These are phyloP conservation scores for Cerceris ruficornis DNA, from an alignment of 2,888 invertebrate genomes.

Conservation along the genomic window DNA sequence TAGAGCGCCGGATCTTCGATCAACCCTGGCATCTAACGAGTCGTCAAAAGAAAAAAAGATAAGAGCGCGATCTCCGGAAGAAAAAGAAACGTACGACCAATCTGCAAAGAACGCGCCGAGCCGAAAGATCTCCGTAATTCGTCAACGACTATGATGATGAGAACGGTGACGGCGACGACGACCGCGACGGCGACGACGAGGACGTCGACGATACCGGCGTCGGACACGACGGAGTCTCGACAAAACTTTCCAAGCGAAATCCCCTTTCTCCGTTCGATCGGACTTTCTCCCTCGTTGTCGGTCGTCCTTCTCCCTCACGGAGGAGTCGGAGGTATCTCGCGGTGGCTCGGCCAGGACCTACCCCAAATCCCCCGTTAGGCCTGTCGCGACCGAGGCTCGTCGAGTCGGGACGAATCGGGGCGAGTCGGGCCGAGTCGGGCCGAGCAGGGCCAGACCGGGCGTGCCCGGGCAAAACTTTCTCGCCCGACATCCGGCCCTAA, in stretches of 20 bases:
- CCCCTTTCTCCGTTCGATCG: constrained; percentile 43
- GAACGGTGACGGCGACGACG: too few relatives aligned
- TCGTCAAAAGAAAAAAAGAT: too few relatives aligned
- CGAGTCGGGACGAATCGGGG: background rate
- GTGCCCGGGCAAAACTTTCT: constrained; percentile 72
- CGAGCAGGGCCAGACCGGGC: constrained; percentile 45
- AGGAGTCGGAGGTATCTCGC: constrained; percentile 31
- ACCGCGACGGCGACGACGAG: too few relatives aligned
- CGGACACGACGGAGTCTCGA: constrained; percentile 15
- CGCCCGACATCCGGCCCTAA: constrained; percentile 76
- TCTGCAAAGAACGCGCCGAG: background rate
- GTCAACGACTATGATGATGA: background rate
- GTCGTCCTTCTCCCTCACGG: constrained; percentile 14
- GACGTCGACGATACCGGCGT: too few relatives aligned
- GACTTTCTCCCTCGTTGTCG: constrained; percentile 38
- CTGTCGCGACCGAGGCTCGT: constrained; percentile 51
- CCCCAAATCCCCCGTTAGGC: constrained; percentile 77
- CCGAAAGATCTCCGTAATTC: background rate
- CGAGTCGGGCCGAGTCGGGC: too few relatives aligned
- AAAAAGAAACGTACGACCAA: background rate
- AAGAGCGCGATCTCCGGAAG: too few relatives aligned
- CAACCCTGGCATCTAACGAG: too few relatives aligned
- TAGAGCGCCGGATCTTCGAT: too few relatives aligned
- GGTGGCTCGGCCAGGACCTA: constrained; percentile 69
- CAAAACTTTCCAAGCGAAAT: constrained; percentile 63